Evolutionary conservation across 2,888 invertebrate species (phyloP), one percentile per base, ranked within the genome.

Genomic region (Cylindroiulus punctatus): DNA sequence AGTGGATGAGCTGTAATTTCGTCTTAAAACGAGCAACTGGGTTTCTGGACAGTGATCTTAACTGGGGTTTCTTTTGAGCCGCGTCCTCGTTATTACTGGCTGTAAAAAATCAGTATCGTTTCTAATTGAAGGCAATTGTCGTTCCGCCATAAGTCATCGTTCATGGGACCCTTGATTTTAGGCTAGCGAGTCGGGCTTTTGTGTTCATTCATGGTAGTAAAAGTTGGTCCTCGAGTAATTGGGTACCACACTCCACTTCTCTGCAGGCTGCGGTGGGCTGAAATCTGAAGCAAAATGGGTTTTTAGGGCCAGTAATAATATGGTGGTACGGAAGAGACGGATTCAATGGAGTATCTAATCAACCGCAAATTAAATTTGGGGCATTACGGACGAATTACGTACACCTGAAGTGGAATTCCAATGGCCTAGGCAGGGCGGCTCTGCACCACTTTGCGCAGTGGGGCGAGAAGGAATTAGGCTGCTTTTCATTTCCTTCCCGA

Each of bases 281-380:
- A 44, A 44, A 44, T 44, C 44, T 44, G 44, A 5, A 44, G 44
- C 8, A 44, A 14, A 44, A 52, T 52, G 65, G 22, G n/a, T 65
- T 65, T 76, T 76, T 30, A 44, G 26, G n/a, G 83, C 14, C 83
- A 19, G 40, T 44, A 83, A 44, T 83, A 83, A 44, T 22, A 40
- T 42, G 10, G 83, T 40, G 83, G 42, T 83, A 26, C 83, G 42
- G 42, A 83, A 36, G n/a, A 42, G 83, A 83, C 83, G 44, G 32
- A 40, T 83, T 83, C 83, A 83, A 83, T 83, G 76, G 30, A 19
- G 57, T 47, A 85, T 85, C 85, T 85, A 85, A 85, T 85, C 85
- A 85, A 85, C 85, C 85, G 57, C 85, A 85, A 85, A 85, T 85
- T 44, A 85, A 85, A 85, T 85, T 85, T 85, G n/a, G n/a, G 47